Evolutionary conservation across 2,888 invertebrate genomes (phyloP).

Genomic region (Melipona bicolor): DNA sequence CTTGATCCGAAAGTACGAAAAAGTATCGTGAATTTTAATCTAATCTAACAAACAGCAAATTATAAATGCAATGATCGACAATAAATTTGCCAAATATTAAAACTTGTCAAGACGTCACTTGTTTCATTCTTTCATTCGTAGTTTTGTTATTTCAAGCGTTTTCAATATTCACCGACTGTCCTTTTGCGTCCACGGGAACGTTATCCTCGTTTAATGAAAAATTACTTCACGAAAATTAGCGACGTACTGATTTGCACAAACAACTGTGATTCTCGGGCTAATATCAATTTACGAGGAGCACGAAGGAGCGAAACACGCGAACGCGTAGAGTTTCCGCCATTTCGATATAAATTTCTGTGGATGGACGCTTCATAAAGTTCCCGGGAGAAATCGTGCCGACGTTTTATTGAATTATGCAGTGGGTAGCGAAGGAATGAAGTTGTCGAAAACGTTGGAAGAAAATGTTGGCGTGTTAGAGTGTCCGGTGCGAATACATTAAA

Average conservation of each 20-base stretch:
- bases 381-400: not conserved
- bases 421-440: constrained; percentile 17
- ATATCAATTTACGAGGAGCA: not conserved
- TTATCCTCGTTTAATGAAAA: not conserved
- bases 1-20: too few species aligned
- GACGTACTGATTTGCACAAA: not conserved
- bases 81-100: too few species aligned
- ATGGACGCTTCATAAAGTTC: not conserved
- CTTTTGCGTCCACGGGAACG: too few species aligned
- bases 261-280: too few species aligned
- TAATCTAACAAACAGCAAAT: too few species aligned
- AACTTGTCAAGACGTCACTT: too few species aligned
- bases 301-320: not conserved
- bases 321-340: not conserved
- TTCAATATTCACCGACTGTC: too few species aligned
- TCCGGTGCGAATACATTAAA: constrained; percentile 38
- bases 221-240: not conserved
- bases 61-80: too few species aligned
- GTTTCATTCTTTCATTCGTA: too few species aligned
- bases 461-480: constrained; percentile 17
- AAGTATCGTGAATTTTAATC: too few species aligned
- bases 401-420: not conserved
- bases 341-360: constrained; percentile 2
- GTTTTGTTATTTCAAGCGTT: too few species aligned
- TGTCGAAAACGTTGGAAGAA: not conserved